Evolutionary conservation across 2,888 invertebrate species (phyloP).

Genomic region (Apamea crenata): DNA sequence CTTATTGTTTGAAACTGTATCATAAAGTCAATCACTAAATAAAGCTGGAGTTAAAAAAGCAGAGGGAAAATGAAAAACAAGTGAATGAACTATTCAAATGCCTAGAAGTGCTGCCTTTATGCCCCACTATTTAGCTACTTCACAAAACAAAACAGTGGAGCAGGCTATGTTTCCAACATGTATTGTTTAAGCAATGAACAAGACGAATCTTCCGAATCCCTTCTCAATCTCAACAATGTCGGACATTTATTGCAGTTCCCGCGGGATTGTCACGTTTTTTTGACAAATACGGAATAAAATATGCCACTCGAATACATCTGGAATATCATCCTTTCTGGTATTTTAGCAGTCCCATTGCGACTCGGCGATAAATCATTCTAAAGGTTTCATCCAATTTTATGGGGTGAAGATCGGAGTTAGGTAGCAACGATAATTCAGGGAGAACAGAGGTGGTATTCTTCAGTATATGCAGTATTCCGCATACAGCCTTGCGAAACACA

Average conservation of each 20-base stretch:
- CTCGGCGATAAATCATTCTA: constrained; percentile 7
- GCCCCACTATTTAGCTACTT: background rate
- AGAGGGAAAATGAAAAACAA: background rate
- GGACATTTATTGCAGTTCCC: constrained; percentile 37
- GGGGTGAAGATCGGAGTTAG: background rate
- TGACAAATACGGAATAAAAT: constrained; percentile 44
- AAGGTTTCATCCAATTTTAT: constrained; percentile 8
- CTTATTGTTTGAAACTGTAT: background rate
- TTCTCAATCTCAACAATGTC: constrained; percentile 48
- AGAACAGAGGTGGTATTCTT: background rate
- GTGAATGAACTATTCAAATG: background rate
- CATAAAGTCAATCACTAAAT: no score
- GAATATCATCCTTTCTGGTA: constrained; percentile 1
- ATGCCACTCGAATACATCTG: constrained; percentile 18
- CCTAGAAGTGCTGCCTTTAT: background rate
- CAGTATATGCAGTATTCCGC: background rate
- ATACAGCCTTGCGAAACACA: background rate
- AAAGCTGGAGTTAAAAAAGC: background rate
- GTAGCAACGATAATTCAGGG: background rate
- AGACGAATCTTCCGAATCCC: constrained; percentile 2
- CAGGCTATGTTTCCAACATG: constrained; percentile 10
- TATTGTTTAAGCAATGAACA: constrained; percentile 25
- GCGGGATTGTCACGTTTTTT: constrained; percentile 33
- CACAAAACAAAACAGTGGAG: constrained; percentile 1
- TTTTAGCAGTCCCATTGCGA: constrained; percentile 11